These are phyloP conservation scores for Caenorhabditis doughertyi DNA, from an alignment of 2,888 invertebrate species.

Conservation along the genomic window DNA sequence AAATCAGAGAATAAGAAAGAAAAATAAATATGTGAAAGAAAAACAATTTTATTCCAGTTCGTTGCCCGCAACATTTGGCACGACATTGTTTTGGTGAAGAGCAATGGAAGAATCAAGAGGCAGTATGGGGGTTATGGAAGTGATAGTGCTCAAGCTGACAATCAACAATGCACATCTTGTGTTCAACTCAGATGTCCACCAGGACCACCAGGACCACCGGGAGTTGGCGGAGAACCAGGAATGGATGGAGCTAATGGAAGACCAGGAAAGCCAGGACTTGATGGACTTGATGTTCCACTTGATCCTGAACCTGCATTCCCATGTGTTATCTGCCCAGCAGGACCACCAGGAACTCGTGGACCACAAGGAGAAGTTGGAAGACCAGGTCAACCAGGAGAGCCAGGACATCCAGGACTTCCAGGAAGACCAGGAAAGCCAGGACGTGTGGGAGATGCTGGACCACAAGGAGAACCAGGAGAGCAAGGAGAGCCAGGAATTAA, in stretches of 20 bases:
- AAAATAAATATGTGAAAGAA: slow-evolving; percentile 12
- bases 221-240: slow-evolving; percentile 79
- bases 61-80: slow-evolving; percentile 80
- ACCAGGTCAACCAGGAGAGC: slow-evolving; percentile 78
- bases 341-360: slow-evolving; percentile 81
- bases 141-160: slow-evolving; percentile 65
- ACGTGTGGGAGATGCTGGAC: slow-evolving; percentile 80
- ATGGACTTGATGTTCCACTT: slow-evolving; percentile 82
- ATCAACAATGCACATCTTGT: slow-evolving; percentile 80
- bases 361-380: slow-evolving; percentile 81
- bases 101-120: slow-evolving; percentile 74
- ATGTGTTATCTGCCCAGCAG: slow-evolving; percentile 82
- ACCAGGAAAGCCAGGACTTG: slow-evolving; percentile 81
- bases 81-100: slow-evolving; percentile 79
- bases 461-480: slow-evolving; percentile 78
- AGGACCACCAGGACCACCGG: slow-evolving; percentile 82
- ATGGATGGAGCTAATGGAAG: slow-evolving; percentile 74
- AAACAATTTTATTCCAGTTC: slow-evolving; percentile 73
- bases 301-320: slow-evolving; percentile 83
- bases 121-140: slow-evolving; percentile 73
- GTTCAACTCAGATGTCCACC: slow-evolving; percentile 82
- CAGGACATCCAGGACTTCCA: slow-evolving; percentile 78
- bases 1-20: slow-evolving; percentile 11
- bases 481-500: slow-evolving; percentile 81
- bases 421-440: slow-evolving; percentile 80